Conservation (phyloP, 30 jellyfish, hydroid and myxozoan species). For the Turritopsis dohrnii region DNA sequence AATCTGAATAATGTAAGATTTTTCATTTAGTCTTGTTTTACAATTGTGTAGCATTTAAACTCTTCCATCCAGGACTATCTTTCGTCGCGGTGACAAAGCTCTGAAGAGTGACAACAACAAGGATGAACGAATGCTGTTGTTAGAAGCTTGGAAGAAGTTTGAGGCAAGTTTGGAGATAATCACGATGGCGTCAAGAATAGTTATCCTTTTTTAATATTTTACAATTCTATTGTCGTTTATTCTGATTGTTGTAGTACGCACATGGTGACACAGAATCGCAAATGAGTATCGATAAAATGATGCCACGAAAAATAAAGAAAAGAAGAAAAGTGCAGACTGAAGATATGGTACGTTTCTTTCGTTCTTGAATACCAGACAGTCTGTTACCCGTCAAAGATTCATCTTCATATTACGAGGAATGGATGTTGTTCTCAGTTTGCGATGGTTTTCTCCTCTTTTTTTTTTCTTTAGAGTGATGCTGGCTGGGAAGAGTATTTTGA, state of each 20-base stretch:
- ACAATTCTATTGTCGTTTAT: background rate
- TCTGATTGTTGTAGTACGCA: slow-evolving; percentile 24
- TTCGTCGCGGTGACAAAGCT: slow-evolving; percentile 72
- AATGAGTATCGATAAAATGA: slow-evolving; percentile 48
- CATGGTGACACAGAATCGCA: slow-evolving; percentile 63
- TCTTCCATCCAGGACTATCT: slow-evolving; percentile 55
- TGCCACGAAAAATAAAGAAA: slow-evolving; percentile 87
- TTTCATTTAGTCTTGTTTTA: no score
- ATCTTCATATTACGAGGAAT: background rate
- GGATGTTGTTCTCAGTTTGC: background rate
- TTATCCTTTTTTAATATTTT: no score
- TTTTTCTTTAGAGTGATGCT: slow-evolving; percentile 64
- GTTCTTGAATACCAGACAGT: background rate
- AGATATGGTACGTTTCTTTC: slow-evolving; percentile 71
- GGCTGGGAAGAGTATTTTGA: slow-evolving; percentile 99
- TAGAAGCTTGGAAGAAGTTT: slow-evolving; percentile 88
- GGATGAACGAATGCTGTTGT: slow-evolving; percentile 85
- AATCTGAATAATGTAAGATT: no score
- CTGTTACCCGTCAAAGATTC: background rate
- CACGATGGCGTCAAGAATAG: no score
- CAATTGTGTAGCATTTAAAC: no score
- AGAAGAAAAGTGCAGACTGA: slow-evolving; percentile 90
- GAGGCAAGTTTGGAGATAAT: slow-evolving; percentile 45
- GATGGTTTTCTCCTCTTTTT: background rate
- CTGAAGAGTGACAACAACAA: slow-evolving; percentile 54